Evolutionary conservation across 2,113 vertebrate genomes (phyloP).

Genomic region (Ochotona princeps): DNA sequence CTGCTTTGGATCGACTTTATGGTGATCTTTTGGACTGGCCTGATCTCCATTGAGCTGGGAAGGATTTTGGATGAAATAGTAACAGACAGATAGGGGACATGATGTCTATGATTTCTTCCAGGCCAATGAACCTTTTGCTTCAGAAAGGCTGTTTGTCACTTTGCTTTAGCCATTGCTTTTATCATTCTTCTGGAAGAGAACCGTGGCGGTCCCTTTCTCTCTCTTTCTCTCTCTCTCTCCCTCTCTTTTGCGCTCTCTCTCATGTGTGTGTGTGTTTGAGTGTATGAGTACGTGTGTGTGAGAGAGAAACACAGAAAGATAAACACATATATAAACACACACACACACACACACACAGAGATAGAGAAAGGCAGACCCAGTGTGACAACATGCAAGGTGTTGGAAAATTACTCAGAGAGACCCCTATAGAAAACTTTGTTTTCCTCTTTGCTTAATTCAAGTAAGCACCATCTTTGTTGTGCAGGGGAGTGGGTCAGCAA

Average conservation of each 20-base stretch:
- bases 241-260: slow-evolving; percentile 31
- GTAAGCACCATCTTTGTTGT: not conserved
- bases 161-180: slow-evolving; percentile 72
- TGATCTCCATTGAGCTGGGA: slow-evolving; percentile 49
- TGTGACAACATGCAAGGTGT: not conserved
- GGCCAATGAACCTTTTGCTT: slow-evolving; percentile 70
- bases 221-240: not conserved
- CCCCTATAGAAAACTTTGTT: not conserved
- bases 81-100: slow-evolving; percentile 71
- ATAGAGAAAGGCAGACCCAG: not conserved
- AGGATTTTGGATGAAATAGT: slow-evolving; percentile 71
- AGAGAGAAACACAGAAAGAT: not conserved
- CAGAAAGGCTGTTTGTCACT: slow-evolving; percentile 66
- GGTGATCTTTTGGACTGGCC: slow-evolving; percentile 19
- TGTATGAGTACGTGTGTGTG: not conserved
- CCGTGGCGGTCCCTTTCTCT: not conserved
- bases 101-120: slow-evolving; percentile 75
- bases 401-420: not conserved
- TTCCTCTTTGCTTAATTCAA: not conserved
- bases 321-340: not conserved
- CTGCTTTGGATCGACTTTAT: not conserved
- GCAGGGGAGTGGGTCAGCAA: not conserved
- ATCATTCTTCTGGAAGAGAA: slow-evolving; percentile 49
- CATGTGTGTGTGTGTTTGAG: not conserved
- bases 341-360: not conserved